These are phyloP conservation scores for Dilophus febrilis DNA, from an alignment of 2,888 invertebrate species.

Conservation along the genomic window DNA sequence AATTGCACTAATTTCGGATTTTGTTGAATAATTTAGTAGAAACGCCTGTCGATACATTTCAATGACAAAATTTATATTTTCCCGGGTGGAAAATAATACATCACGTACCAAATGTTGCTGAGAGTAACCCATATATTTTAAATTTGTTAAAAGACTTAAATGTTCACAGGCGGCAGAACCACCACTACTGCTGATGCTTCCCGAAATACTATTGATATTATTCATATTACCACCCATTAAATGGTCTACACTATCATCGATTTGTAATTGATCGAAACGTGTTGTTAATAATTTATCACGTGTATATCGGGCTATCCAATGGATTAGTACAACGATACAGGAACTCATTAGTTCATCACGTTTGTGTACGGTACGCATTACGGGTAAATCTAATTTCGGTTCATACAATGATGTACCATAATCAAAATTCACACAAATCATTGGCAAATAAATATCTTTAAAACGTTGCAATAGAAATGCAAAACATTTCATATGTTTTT, in stretches of 20 bases:
- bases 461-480: slow-evolving; percentile 83
- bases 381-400: slow-evolving; percentile 65
- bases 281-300: slow-evolving; percentile 40
- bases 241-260: slow-evolving; percentile 15
- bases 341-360: slow-evolving; percentile 44
- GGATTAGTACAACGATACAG: slow-evolving; percentile 72
- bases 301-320: slow-evolving; percentile 75
- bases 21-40: slow-evolving; percentile 56
- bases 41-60: slow-evolving; percentile 90
- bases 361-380: slow-evolving; percentile 39
- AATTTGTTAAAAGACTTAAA: slow-evolving; percentile 16
- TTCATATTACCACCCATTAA: no score
- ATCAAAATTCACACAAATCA: slow-evolving; percentile 79
- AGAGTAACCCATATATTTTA: slow-evolving; percentile 20
- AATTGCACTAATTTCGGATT: slow-evolving; percentile 67
- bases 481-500: slow-evolving; percentile 69
- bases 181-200: no score
- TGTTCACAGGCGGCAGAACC: slow-evolving; percentile 18
- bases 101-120: slow-evolving; percentile 55
- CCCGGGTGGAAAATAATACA: slow-evolving; percentile 70
- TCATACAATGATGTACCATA: slow-evolving; percentile 63
- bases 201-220: no score
- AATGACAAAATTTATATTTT: slow-evolving; percentile 87
- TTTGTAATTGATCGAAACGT: slow-evolving; percentile 23
- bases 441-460: slow-evolving; percentile 73